These are phyloP conservation scores for Hirtodrosophila alboralis DNA, from an alignment of 2,888 invertebrate species.

Conservation along the genomic window DNA sequence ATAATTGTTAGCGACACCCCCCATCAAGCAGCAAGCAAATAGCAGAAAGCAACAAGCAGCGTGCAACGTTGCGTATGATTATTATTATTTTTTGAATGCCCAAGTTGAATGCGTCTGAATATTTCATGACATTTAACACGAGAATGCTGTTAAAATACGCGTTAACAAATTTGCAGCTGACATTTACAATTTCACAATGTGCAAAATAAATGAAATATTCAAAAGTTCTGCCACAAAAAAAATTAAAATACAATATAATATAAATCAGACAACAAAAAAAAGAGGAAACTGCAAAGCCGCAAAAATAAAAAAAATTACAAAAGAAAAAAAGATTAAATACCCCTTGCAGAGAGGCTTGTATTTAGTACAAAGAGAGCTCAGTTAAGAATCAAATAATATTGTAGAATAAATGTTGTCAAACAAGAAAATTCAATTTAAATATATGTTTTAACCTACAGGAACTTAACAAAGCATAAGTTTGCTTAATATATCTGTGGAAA, in stretches of 20 bases:
- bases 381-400: too few species aligned
- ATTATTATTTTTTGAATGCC: slow-evolving; percentile 30
- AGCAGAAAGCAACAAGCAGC: too few species aligned
- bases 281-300: slow-evolving; percentile 31
- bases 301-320: slow-evolving; percentile 29
- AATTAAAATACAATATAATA: too few species aligned
- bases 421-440: too few species aligned
- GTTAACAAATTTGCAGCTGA: slow-evolving; percentile 45
- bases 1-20: slow-evolving; percentile 24
- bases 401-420: too few species aligned
- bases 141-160: slow-evolving; percentile 37
- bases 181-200: slow-evolving; percentile 44
- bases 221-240: slow-evolving; percentile 6
- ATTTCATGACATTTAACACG: slow-evolving; percentile 15
- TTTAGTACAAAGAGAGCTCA: too few species aligned
- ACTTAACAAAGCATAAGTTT: too few species aligned
- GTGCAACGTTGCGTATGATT: slow-evolving; percentile 40
- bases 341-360: too few species aligned
- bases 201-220: slow-evolving; percentile 17
- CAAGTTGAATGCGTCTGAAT: neutral
- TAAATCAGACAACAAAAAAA: too few species aligned
- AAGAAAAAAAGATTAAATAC: neutral
- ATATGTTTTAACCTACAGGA: too few species aligned
- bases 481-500: too few species aligned
- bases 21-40: slow-evolving; percentile 15